These are phyloP conservation scores for Xiphophorus hellerii DNA, from an alignment of 2,113 vertebrate species.

Conservation along the genomic window DNA sequence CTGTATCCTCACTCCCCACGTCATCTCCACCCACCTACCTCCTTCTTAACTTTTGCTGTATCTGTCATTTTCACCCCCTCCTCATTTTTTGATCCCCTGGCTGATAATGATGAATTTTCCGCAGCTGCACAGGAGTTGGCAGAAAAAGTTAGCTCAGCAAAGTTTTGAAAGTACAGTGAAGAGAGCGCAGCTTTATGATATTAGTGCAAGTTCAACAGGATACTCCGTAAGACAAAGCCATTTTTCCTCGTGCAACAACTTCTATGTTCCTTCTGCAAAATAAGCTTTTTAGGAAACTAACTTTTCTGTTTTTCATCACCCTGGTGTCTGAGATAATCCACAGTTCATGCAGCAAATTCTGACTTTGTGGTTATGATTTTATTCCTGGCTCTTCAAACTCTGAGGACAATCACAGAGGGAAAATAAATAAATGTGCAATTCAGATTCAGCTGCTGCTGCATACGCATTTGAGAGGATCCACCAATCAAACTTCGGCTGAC, in stretches of 20 bases:
- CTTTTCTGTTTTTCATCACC: slow-evolving; percentile 33
- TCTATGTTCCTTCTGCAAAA: slow-evolving; percentile 30
- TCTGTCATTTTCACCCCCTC: slow-evolving; percentile 73
- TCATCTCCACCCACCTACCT: slow-evolving; percentile 70
- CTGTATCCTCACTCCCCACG: slow-evolving; percentile 64
- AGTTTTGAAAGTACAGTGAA: slow-evolving; percentile 69
- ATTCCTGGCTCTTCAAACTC: slow-evolving; percentile 19
- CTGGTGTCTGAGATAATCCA: slow-evolving; percentile 25
- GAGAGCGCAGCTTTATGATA: slow-evolving; percentile 55
- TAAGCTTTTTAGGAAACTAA: slow-evolving; percentile 43
- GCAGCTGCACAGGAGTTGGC: slow-evolving; percentile 65
- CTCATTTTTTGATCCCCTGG: slow-evolving; percentile 71
- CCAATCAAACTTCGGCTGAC: background rate
- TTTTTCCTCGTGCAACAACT: slow-evolving; percentile 53
- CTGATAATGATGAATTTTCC: slow-evolving; percentile 78
- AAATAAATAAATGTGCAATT: background rate
- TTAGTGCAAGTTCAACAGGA: slow-evolving; percentile 60
- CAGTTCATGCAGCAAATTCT: slow-evolving; percentile 2
- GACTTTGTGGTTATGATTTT: slow-evolving; percentile 18
- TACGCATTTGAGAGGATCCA: background rate
- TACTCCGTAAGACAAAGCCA: slow-evolving; percentile 50
- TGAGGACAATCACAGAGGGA: background rate
- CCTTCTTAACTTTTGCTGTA: slow-evolving; percentile 68
- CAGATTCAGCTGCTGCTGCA: background rate
- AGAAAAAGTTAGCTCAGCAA: slow-evolving; percentile 72